phyloP scores from a whole-genome alignment of 1,140 invertebrate species.

The Psix sp. region DNA sequence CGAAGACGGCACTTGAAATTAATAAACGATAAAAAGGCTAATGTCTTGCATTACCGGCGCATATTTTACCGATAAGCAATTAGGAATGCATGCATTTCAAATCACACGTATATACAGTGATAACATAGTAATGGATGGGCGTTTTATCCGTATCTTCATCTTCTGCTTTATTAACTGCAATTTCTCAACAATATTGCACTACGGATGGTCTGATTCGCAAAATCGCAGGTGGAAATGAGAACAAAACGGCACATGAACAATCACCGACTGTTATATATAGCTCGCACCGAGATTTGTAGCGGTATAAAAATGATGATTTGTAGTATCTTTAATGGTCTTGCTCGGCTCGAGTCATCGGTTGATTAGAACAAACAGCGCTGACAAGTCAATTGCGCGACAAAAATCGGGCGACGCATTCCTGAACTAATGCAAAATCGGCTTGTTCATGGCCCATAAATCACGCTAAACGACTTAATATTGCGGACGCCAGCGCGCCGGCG shows the following conservation, averaged over 20 bases:
- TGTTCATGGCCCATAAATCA: constrained; percentile 56
- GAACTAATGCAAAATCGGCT: constrained; percentile 23
- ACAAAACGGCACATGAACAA: not conserved
- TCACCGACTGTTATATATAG: not conserved
- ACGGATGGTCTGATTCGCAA: too few relatives aligned
- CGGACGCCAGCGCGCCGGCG: not conserved
- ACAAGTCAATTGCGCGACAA: constrained; percentile 41
- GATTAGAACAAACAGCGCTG: constrained; percentile 32
- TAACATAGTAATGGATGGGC: too few relatives aligned
- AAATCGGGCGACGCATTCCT: constrained; percentile 25
- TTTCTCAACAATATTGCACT: too few relatives aligned
- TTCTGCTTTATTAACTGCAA: too few relatives aligned
- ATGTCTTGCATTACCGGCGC: not conserved
- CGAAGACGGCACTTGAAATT: constrained; percentile 41
- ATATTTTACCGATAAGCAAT: too few relatives aligned
- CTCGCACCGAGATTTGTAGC: not conserved
- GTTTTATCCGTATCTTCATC: too few relatives aligned
- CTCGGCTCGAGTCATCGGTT: constrained; percentile 3
- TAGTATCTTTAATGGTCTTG: constrained; percentile 8
- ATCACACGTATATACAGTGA: too few relatives aligned
- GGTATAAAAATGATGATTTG: constrained; percentile 14
- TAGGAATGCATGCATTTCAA: too few relatives aligned
- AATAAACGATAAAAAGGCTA: constrained; percentile 18
- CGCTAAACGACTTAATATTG: constrained; percentile 45
- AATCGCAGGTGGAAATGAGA: not conserved